phyloP scores from a whole-genome alignment of 64 coral and sea anemone genomes.

The Trachythela sp. region DNA sequence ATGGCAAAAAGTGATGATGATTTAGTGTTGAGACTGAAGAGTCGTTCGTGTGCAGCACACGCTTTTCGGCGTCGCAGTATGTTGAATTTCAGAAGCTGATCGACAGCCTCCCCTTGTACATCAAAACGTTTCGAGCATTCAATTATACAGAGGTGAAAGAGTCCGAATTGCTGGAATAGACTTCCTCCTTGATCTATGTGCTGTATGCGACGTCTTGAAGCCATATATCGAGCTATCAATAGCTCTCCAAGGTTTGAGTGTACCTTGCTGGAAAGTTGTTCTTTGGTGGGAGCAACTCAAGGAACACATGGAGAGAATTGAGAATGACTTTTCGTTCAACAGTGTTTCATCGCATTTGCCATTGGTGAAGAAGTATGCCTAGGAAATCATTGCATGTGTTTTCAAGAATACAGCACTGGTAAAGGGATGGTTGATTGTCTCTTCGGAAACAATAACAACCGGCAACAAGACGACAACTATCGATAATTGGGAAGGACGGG shows the following conservation, averaged over 20 bases:
- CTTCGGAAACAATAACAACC: background rate
- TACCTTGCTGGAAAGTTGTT: background rate
- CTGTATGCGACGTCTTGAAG: constrained; percentile 5
- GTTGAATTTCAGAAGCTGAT: constrained; percentile 22
- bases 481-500: background rate
- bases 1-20: constrained; percentile 3
- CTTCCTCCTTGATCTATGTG: background rate
- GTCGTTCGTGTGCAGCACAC: constrained; percentile 14
- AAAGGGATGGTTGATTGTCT: background rate
- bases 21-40: background rate
- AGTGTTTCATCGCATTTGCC: constrained; percentile 18
- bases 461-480: background rate
- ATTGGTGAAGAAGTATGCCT: constrained; percentile 1
- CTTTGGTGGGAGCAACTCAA: constrained; percentile 9
- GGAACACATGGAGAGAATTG: background rate
- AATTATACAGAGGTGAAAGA: constrained; percentile 5
- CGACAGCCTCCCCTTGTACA: background rate
- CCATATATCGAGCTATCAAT: constrained; percentile 22
- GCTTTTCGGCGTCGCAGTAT: constrained; percentile 1
- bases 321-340: background rate
- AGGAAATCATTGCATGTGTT: background rate
- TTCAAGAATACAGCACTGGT: background rate
- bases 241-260: constrained; percentile 22
- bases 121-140: constrained; percentile 21
- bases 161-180: background rate